Conservation (phyloP, 2,113 vertebrate genomes). For the Pluvianellus socialis region DNA sequence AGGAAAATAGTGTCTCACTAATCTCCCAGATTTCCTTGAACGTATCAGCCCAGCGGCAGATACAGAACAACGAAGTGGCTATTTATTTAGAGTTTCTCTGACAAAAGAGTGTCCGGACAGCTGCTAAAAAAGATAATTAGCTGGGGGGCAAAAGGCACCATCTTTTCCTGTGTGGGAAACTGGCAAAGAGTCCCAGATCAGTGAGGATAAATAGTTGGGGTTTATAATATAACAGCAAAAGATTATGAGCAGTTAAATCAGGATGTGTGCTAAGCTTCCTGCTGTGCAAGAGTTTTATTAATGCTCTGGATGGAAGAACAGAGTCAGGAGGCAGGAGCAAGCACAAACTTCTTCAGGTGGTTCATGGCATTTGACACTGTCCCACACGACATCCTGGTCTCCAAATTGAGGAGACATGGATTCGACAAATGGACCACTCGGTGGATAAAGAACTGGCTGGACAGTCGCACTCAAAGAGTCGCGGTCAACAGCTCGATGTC, state of each 20-base stretch:
- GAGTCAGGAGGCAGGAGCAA: not conserved
- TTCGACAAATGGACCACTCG: too few species aligned
- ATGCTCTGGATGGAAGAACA: not conserved
- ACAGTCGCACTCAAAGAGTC: too few species aligned
- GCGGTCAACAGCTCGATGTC: too few species aligned
- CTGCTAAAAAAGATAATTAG: conserved; percentile 14
- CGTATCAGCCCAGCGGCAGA: not conserved
- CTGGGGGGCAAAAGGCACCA: not conserved
- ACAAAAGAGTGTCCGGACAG: not conserved
- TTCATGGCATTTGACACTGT: too few species aligned
- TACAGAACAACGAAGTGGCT: not conserved
- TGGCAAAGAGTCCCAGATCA: not conserved
- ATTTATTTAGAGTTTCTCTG: conserved; percentile 25
- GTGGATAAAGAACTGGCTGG: too few species aligned
- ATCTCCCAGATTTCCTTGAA: conserved; percentile 13
- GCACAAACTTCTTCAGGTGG: not conserved
- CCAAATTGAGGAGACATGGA: too few species aligned
- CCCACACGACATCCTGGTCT: too few species aligned
- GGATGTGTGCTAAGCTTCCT: not conserved
- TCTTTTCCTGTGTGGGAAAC: not conserved
- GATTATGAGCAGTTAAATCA: not conserved
- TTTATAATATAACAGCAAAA: not conserved
- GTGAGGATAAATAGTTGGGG: not conserved
- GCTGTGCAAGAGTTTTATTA: not conserved
- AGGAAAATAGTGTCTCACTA: conserved; percentile 26